Evolutionary conservation across 2,888 invertebrate genomes (phyloP).

Genomic region (Notodonta dromedarius): DNA sequence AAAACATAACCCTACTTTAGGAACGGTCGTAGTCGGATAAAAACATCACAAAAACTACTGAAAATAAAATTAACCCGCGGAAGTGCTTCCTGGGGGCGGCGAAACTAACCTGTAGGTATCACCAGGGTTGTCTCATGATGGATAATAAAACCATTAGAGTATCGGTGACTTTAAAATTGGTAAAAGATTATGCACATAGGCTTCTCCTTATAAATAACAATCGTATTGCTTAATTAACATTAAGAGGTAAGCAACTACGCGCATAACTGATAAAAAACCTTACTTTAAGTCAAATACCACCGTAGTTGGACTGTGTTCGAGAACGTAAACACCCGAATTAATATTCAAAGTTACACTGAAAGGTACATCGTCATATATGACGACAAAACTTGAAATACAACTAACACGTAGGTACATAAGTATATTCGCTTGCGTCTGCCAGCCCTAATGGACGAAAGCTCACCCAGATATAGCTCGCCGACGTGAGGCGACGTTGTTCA

Average conservation of each 20-base stretch:
- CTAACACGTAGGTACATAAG: not conserved
- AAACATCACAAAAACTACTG: not conserved
- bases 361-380: not conserved
- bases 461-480: slow-evolving; percentile 32
- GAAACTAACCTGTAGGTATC: not conserved
- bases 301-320: not conserved
- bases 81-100: slow-evolving; percentile 1
- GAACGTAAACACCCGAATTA: not conserved
- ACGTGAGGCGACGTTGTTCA: slow-evolving; percentile 30
- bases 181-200: too few relatives aligned
- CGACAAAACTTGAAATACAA: not conserved
- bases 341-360: not conserved
- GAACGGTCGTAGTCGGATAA: not conserved
- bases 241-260: too few relatives aligned
- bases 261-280: too few relatives aligned
- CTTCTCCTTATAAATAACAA: too few relatives aligned
- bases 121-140: not conserved
- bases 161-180: too few relatives aligned
- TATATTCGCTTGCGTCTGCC: slow-evolving; percentile 4
- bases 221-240: too few relatives aligned
- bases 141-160: too few relatives aligned
- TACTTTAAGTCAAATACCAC: too few relatives aligned
- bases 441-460: slow-evolving; percentile 28
- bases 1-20: not conserved
- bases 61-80: slow-evolving; percentile 2